A percentile compares a stretch with the other conserved stretches of the same genome.
These are phyloP conservation scores for Hozukius guyotensis DNA, from an alignment of 2,797 vertebrate species.

Conservation along the genomic window DNA sequence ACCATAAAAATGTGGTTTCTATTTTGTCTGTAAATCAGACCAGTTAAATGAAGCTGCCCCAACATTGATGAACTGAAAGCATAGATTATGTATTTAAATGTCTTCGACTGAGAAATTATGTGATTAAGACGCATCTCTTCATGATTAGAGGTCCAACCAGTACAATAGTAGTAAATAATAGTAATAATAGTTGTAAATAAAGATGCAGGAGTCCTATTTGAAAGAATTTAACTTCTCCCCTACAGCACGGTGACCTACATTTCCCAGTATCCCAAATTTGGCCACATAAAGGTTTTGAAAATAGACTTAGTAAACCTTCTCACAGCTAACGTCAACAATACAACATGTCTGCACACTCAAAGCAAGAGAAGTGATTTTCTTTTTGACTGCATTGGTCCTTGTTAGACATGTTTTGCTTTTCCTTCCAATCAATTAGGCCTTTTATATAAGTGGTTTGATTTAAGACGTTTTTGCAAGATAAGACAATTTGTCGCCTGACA, in stretches of 20 bases:
- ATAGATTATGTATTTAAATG: neutral
- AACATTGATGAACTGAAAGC: neutral
- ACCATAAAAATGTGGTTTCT: neutral
- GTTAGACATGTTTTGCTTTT: neutral
- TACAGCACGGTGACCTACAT: neutral
- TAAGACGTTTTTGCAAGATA: too few species aligned
- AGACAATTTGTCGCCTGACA: too few species aligned
- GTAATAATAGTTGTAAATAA: neutral
- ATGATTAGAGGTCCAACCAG: neutral
- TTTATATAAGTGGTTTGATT: too few species aligned
- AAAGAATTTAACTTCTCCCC: too few species aligned
- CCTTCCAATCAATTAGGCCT: too few species aligned
- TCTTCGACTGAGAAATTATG: neutral
- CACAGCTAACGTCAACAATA: neutral
- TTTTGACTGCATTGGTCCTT: neutral
- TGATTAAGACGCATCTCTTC: neutral
- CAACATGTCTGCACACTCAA: neutral
- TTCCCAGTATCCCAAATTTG: neutral
- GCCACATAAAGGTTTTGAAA: neutral
- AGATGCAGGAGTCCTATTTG: neutral
- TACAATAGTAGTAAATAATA: neutral
- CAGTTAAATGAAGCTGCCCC: neutral
- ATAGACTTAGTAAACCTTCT: neutral
- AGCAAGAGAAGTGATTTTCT: neutral
- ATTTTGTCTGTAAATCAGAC: neutral